Conservation (phyloP, 2,888 invertebrate genomes). For the Orthosia gracilis region DNA sequence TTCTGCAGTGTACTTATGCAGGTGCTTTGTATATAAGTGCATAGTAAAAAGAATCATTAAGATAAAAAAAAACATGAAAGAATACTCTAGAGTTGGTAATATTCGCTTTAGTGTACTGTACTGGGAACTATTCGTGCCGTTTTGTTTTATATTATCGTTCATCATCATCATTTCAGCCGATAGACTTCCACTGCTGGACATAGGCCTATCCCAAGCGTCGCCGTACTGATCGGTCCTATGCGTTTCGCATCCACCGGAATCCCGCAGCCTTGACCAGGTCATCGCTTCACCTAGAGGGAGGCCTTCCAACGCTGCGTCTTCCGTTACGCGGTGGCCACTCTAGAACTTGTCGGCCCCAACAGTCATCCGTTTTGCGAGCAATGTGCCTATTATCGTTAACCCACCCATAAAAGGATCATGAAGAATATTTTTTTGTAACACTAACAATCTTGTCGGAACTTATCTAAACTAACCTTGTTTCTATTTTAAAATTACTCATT, state of each 20-base stretch:
- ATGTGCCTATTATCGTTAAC: not conserved
- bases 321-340: no score
- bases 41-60: constrained; percentile 5
- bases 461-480: not conserved
- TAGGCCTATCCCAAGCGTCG: no score
- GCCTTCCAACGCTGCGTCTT: no score
- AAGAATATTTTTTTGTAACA: not conserved
- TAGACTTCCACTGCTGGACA: no score
- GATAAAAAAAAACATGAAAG: not conserved
- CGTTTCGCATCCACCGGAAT: no score
- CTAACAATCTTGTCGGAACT: not conserved
- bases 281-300: no score
- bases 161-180: no score
- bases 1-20: constrained; percentile 6
- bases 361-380: no score
- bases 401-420: not conserved
- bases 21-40: constrained; percentile 20
- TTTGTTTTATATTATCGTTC: constrained; percentile 1
- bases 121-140: not conserved
- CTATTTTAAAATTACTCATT: constrained; percentile 6
- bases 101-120: not conserved
- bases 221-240: no score
- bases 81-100: constrained; percentile 3
- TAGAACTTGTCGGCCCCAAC: no score
- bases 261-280: no score